Conservation (phyloP, 2,888 invertebrate genomes). For the Sceliomorpha sp. region DNA sequence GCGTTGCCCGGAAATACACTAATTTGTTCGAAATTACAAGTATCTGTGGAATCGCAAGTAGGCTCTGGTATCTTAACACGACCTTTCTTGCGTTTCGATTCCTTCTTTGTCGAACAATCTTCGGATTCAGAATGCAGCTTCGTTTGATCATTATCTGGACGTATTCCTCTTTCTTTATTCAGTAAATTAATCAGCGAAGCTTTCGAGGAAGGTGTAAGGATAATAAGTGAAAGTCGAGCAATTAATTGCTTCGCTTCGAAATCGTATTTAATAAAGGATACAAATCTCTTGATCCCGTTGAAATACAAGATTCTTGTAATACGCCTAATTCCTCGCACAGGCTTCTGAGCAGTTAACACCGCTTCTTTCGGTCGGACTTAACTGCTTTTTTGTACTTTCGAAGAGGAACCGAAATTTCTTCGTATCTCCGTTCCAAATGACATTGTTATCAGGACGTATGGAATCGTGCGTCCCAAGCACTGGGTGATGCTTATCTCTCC, state of each 20-base stretch:
- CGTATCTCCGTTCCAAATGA: conserved; percentile 67
- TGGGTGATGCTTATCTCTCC: conserved; percentile 31
- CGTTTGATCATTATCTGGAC: no score
- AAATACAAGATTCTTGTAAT: conserved; percentile 71
- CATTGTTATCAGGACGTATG: conserved; percentile 60
- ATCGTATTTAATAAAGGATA: conserved; percentile 66
- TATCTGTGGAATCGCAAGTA: no score
- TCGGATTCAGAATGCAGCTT: no score
- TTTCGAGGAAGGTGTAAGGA: conserved; percentile 35
- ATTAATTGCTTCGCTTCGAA: not conserved
- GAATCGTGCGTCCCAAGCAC: conserved; percentile 47
- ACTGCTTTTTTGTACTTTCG: conserved; percentile 44
- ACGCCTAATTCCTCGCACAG: conserved; percentile 56
- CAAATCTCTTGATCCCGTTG: conserved; percentile 78
- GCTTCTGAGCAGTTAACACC: conserved; percentile 12
- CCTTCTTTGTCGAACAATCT: no score
- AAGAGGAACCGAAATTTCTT: conserved; percentile 75
- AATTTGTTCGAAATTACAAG: no score
- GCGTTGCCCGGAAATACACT: no score
- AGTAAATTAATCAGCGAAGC: conserved; percentile 61
- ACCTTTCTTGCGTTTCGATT: conserved; percentile 15
- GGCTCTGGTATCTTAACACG: conserved; percentile 4
- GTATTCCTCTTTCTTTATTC: conserved; percentile 55
- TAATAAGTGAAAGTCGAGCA: conserved; percentile 7
- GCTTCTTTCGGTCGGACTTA: conserved; percentile 6